Conservation (phyloP, 2,888 invertebrate species). For the Diaperis boleti region DNA sequence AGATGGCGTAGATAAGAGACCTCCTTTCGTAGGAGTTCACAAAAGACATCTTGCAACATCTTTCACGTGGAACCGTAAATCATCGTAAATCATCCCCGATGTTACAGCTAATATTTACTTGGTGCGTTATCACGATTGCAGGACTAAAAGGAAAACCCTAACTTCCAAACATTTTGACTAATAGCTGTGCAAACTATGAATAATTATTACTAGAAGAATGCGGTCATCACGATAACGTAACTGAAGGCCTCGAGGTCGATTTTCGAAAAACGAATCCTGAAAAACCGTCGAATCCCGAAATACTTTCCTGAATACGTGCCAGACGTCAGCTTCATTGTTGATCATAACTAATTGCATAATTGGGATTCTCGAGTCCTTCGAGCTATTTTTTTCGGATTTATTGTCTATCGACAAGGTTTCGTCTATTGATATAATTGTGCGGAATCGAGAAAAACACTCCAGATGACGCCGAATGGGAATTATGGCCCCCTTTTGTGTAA, state of each 20-base stretch:
- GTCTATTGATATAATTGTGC: not conserved
- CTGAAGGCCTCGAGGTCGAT: slow-evolving; percentile 6
- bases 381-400: slow-evolving; percentile 18
- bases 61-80: slow-evolving; percentile 23
- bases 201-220: slow-evolving; percentile 3
- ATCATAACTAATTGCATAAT: slow-evolving; percentile 20
- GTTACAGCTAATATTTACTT: slow-evolving; percentile 24
- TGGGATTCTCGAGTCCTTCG: slow-evolving; percentile 17
- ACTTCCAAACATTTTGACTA: slow-evolving; percentile 12
- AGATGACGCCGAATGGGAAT: not conserved
- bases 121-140: slow-evolving; percentile 1
- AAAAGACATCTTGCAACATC: not conserved
- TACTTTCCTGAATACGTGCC: slow-evolving; percentile 12
- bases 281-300: slow-evolving; percentile 8
- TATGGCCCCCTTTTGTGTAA: no score
- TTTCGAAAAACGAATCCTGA: not conserved
- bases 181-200: slow-evolving; percentile 16
- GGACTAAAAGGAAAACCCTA: slow-evolving; percentile 10
- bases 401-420: slow-evolving; percentile 9
- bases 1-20: not conserved
- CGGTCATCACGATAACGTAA: not conserved
- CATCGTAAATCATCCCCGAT: slow-evolving; percentile 24
- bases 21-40: no score
- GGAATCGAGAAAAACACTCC: slow-evolving; percentile 6
- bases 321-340: slow-evolving; percentile 8